phyloP scores from a whole-genome alignment of 1,140 invertebrate species.

The Dinoponera quadriceps region DNA sequence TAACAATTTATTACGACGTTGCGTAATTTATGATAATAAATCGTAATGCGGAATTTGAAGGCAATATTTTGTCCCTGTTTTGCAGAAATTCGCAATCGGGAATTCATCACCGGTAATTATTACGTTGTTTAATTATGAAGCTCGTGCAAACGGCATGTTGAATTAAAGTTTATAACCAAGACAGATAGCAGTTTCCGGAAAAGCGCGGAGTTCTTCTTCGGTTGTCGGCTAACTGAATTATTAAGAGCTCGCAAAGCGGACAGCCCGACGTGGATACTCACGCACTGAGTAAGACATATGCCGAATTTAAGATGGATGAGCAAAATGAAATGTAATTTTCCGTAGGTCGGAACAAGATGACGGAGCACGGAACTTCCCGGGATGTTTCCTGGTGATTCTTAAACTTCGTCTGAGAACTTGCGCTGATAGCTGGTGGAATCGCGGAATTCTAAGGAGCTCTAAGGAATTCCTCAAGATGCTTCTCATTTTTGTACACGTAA shows the following conservation, averaged over 20 bases:
- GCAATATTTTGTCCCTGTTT: background rate
- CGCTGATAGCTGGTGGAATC: background rate
- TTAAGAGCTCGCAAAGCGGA: constrained; percentile 19
- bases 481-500: constrained; percentile 15
- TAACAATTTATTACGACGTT: constrained; percentile 39
- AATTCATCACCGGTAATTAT: background rate
- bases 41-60: background rate
- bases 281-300: background rate
- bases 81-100: background rate
- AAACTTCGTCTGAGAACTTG: constrained; percentile 36
- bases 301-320: constrained; percentile 39
- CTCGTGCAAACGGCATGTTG: background rate
- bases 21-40: constrained; percentile 20
- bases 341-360: constrained; percentile 30
- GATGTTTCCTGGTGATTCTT: constrained; percentile 46
- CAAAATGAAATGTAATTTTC: constrained; percentile 38
- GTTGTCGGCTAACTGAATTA: constrained; percentile 6
- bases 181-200: background rate
- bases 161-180: background rate
- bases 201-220: background rate
- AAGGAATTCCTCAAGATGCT: background rate
- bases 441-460: background rate
- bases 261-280: background rate
- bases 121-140: background rate
- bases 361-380: constrained; percentile 28